Percentiles rank a stretch among this genome's conserved stretches.
Conservation (phyloP, 2,113 vertebrate species). For the Elephantulus edwardii region DNA sequence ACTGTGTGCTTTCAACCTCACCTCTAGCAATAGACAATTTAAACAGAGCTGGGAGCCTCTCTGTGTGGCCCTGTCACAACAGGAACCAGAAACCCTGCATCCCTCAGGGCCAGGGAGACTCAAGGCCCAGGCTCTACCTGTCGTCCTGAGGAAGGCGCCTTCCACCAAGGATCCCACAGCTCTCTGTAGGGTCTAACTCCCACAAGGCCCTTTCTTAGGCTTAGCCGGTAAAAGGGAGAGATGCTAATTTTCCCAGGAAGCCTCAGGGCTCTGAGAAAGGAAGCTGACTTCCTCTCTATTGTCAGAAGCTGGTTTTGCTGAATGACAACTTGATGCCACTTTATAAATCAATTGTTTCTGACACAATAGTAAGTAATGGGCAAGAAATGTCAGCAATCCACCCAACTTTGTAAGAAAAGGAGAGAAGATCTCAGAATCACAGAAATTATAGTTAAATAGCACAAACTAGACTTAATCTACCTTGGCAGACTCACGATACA, state of each 20-base stretch:
- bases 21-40: neutral
- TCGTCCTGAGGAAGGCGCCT: neutral
- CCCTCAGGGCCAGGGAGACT: too few relatives aligned
- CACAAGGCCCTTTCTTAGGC: neutral
- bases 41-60: neutral
- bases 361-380: neutral
- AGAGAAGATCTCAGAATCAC: neutral
- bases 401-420: neutral
- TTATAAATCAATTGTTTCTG: conserved; percentile 30
- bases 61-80: neutral
- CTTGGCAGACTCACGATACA: neutral
- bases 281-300: neutral
- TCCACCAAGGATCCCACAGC: neutral
- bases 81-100: neutral
- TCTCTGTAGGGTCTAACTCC: neutral
- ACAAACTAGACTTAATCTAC: neutral
- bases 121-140: neutral
- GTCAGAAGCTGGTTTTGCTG: neutral
- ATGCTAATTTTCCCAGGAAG: conserved; percentile 10
- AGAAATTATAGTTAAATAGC: neutral
- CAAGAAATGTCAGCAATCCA: neutral
- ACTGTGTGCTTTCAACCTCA: too few relatives aligned
- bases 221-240: neutral
- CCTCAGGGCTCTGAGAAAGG: neutral
- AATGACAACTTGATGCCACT: neutral